Conservation (phyloP, 2,888 invertebrate species). For the Autographa gamma region DNA sequence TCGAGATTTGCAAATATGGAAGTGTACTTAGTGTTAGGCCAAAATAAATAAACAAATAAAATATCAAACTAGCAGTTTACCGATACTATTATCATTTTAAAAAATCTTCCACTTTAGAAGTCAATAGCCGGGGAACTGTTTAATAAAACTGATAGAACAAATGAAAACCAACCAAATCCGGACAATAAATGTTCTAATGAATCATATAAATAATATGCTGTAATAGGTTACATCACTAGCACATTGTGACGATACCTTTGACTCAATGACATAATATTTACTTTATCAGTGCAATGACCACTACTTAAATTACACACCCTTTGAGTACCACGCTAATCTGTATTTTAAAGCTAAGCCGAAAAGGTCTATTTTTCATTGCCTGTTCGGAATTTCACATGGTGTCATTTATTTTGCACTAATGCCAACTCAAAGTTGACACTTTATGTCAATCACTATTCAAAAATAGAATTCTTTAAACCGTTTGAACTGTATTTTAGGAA, state of each 20-base stretch:
- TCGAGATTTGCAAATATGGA: neutral
- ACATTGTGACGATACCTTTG: constrained; percentile 2
- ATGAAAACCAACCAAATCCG: neutral
- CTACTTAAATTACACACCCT: neutral
- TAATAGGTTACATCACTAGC: constrained; percentile 11
- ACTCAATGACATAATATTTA: constrained; percentile 2
- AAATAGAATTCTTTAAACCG: neutral
- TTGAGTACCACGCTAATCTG: neutral
- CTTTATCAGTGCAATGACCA: constrained; percentile 1
- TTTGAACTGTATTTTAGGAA: neutral
- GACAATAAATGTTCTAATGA: constrained; percentile 13
- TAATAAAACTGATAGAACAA: too few relatives aligned
- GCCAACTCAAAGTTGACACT: neutral
- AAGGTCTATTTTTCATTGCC: neutral
- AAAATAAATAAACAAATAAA: too few relatives aligned
- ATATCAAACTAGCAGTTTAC: too few relatives aligned
- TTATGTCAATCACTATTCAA: neutral
- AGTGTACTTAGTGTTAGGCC: neutral
- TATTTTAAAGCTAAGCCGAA: neutral
- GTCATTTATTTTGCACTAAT: neutral
- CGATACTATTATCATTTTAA: too few relatives aligned
- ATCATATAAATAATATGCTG: constrained; percentile 22
- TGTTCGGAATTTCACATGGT: neutral
- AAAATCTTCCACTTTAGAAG: too few relatives aligned
- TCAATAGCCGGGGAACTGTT: too few relatives aligned